A percentile compares a stretch with the other conserved stretches of the same genome.
Conservation (phyloP, 2,113 vertebrate genomes). For the Numenius arquata region DNA sequence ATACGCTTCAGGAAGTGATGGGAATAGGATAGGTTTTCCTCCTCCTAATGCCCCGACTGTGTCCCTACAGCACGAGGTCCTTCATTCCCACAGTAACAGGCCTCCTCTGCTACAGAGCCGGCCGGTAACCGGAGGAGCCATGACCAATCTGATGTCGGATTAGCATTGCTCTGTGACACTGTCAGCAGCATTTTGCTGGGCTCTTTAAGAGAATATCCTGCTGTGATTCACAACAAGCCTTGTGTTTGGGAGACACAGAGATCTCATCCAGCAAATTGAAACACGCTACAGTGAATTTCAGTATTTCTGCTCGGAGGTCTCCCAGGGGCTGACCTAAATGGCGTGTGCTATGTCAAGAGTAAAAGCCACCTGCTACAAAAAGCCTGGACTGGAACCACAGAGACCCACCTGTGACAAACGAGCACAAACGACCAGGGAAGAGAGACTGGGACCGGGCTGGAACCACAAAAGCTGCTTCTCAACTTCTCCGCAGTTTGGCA, state of each 20-base stretch:
- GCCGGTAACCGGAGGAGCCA: slow-evolving; percentile 43
- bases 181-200: slow-evolving; percentile 48
- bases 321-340: slow-evolving; percentile 5
- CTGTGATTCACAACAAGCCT: slow-evolving; percentile 56
- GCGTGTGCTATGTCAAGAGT: not conserved
- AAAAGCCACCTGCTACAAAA: slow-evolving; percentile 44
- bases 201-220: slow-evolving; percentile 48
- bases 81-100: slow-evolving; percentile 58
- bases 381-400: not conserved
- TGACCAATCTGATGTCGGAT: slow-evolving; percentile 57
- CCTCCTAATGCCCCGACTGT: slow-evolving; percentile 50
- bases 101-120: not conserved
- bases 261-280: slow-evolving; percentile 47
- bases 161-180: slow-evolving; percentile 37
- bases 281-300: not conserved
- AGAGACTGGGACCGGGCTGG: not conserved
- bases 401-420: not conserved
- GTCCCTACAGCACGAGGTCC: slow-evolving; percentile 53
- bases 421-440: rapidly evolving
- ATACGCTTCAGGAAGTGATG: slow-evolving; percentile 53
- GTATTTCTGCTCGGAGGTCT: not conserved
- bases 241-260: slow-evolving; percentile 22
- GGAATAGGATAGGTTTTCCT: slow-evolving; percentile 66
- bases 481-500: not conserved
- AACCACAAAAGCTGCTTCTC: not conserved